Conservation (phyloP, 2,888 invertebrate genomes). For the Protophormia terraenovae region DNA sequence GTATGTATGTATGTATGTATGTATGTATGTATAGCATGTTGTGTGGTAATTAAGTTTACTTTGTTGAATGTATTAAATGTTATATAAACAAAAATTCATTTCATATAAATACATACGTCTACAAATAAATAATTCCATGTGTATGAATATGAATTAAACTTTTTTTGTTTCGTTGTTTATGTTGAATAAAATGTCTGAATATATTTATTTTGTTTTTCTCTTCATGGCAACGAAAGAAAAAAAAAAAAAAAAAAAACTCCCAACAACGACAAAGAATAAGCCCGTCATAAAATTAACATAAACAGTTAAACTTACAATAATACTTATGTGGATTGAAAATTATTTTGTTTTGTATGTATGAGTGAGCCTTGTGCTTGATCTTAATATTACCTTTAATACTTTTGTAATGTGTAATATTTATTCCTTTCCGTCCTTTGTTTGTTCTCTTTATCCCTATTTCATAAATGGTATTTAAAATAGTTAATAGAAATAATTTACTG, state of each 20-base stretch:
- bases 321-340: constrained; percentile 1
- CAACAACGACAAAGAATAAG: constrained; percentile 6
- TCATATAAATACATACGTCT: background rate
- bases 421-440: no score
- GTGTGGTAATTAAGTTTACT: constrained; percentile 51
- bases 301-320: constrained; percentile 26
- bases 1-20: no score
- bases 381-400: background rate
- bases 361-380: background rate
- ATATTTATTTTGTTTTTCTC: background rate
- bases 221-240: background rate
- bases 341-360: background rate
- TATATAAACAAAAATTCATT: background rate
- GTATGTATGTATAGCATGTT: constrained; percentile 18
- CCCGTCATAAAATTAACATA: constrained; percentile 44
- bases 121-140: background rate
- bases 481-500: constrained; percentile 7
- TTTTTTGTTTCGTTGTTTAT: no score
- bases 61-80: constrained; percentile 9
- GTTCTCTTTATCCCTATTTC: background rate
- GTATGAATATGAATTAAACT: background rate
- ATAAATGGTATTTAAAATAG: background rate
- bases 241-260: background rate
- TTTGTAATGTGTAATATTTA: background rate
- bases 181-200: background rate